Evolutionary conservation across 2,113 vertebrate genomes (phyloP).

Genomic region (Monopterus albus): DNA sequence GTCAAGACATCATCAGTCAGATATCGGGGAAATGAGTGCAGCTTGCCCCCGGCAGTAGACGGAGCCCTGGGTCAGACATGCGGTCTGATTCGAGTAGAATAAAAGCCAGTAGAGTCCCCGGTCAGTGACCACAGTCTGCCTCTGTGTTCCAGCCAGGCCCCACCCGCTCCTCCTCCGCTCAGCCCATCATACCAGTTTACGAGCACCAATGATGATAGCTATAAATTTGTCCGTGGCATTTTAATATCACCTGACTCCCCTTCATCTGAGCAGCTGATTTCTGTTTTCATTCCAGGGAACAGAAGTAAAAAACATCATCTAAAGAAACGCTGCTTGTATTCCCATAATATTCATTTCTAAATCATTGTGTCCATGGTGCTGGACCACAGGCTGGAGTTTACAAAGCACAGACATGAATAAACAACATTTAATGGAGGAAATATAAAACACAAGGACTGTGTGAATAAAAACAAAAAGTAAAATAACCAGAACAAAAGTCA

Average conservation of each 20-base stretch:
- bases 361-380: too few species aligned
- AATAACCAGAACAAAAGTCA: too few species aligned
- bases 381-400: too few species aligned
- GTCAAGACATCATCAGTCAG: constrained; percentile 39
- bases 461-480: too few species aligned
- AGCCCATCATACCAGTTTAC: constrained; percentile 60
- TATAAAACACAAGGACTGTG: too few species aligned
- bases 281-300: too few species aligned
- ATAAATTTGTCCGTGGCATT: constrained; percentile 54
- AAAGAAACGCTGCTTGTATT: too few species aligned
- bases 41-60: constrained; percentile 54
- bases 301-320: too few species aligned
- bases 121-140: constrained; percentile 71
- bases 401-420: too few species aligned
- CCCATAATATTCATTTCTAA: too few species aligned
- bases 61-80: constrained; percentile 74
- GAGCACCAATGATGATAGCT: constrained; percentile 49
- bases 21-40: constrained; percentile 20
- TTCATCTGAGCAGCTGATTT: too few species aligned
- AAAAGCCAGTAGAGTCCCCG: constrained; percentile 63
- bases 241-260: constrained; percentile 27
- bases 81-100: constrained; percentile 64
- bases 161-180: constrained; percentile 79
- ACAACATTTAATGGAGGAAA: too few species aligned
- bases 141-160: constrained; percentile 72